phyloP scores from a whole-genome alignment of 2,888 invertebrate genomes.

The Brachyptera putata region DNA sequence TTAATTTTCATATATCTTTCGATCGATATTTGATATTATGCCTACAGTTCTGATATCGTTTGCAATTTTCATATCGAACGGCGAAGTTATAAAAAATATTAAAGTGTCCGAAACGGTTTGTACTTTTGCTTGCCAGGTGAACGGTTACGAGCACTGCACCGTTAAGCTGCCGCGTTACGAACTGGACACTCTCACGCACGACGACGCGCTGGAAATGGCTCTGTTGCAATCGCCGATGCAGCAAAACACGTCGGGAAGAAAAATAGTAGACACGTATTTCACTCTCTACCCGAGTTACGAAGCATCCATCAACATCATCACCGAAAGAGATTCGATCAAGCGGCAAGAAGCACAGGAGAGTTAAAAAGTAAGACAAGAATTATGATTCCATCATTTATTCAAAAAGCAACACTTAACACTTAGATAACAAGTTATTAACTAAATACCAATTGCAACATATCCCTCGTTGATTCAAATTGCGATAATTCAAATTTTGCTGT shows the following conservation, averaged over 20 bases:
- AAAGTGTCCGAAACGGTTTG: too few relatives aligned
- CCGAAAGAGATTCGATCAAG: conserved; percentile 25
- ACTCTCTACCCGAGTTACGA: conserved; percentile 46
- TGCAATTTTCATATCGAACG: too few relatives aligned
- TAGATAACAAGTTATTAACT: too few relatives aligned
- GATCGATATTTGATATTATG: too few relatives aligned
- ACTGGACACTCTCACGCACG: conserved; percentile 51
- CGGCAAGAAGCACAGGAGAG: conserved; percentile 25
- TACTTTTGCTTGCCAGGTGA: too few relatives aligned
- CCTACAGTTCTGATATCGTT: too few relatives aligned
- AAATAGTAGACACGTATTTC: conserved; percentile 43
- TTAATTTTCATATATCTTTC: too few relatives aligned
- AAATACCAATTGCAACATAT: too few relatives aligned
- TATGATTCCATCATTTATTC: not conserved
- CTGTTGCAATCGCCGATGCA: conserved; percentile 45
- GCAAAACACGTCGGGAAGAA: conserved; percentile 40
- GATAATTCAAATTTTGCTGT: too few relatives aligned
- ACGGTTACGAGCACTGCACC: conserved; percentile 49
- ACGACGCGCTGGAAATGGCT: conserved; percentile 53
- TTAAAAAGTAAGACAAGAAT: not conserved
- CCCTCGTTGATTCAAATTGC: too few relatives aligned
- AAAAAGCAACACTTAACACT: too few relatives aligned
- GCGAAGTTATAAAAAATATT: too few relatives aligned
- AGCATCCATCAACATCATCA: conserved; percentile 43
- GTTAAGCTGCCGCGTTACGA: conserved; percentile 51